These are phyloP conservation scores for Syngnathoides biaculeatus DNA, from an alignment of 2,113 vertebrate species.

Conservation along the genomic window DNA sequence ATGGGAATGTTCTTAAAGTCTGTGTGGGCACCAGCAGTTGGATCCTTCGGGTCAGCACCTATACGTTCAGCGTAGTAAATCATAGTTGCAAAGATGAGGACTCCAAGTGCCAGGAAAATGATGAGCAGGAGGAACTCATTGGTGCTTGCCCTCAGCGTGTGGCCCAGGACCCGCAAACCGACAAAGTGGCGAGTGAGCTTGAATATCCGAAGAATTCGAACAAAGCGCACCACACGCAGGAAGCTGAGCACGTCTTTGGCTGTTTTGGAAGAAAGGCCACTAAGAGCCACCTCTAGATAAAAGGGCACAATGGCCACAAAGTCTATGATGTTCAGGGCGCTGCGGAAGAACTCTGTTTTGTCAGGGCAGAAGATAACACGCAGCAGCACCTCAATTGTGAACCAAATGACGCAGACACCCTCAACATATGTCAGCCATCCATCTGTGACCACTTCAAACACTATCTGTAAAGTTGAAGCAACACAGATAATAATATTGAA, in stretches of 20 bases:
- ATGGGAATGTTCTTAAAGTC: constrained; percentile 99
- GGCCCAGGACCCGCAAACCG: constrained; percentile 86
- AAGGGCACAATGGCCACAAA: constrained; percentile 95
- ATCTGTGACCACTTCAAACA: constrained; percentile 88
- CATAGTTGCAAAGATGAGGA: constrained; percentile 99
- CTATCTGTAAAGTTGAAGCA: constrained; percentile 52
- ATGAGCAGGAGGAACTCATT: constrained; percentile 95
- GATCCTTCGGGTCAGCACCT: constrained; percentile 83
- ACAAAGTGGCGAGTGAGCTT: constrained; percentile 93
- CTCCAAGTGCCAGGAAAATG: constrained; percentile 91
- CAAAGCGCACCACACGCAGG: constrained; percentile 87
- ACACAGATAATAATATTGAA: neutral
- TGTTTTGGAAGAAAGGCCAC: constrained; percentile 87
- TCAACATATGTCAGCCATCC: constrained; percentile 94
- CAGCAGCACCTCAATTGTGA: constrained; percentile 92
- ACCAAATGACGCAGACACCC: constrained; percentile 95
- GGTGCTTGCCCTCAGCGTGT: constrained; percentile 89
- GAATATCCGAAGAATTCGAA: constrained; percentile 91
- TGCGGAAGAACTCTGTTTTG: constrained; percentile 90
- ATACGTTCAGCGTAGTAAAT: constrained; percentile 97
- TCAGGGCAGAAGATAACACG: constrained; percentile 93
- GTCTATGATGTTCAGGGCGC: constrained; percentile 92
- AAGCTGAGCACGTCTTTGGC: constrained; percentile 94
- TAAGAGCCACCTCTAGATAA: constrained; percentile 87
- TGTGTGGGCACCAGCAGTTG: constrained; percentile 82